Conservation (phyloP, 2,888 invertebrate genomes). For the Neoitamus cyanurus region DNA sequence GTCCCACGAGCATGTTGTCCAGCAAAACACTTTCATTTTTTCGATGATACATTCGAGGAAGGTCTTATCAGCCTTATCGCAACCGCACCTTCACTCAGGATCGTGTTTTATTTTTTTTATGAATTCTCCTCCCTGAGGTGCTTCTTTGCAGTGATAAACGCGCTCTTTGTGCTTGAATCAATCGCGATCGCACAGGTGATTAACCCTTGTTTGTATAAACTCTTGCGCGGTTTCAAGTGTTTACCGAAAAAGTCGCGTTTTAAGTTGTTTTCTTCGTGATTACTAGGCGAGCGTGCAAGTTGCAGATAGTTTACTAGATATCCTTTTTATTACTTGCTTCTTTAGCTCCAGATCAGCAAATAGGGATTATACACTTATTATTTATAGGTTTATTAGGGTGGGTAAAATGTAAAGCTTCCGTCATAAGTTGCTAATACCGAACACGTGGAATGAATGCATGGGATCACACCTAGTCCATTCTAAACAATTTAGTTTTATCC, state of each 20-base stretch:
- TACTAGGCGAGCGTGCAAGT: neutral
- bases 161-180: neutral
- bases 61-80: neutral
- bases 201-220: neutral
- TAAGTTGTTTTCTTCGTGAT: neutral
- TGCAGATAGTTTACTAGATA: neutral
- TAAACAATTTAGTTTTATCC: no score
- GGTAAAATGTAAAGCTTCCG: neutral
- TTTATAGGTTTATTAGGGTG: neutral
- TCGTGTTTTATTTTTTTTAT: neutral
- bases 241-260: neutral
- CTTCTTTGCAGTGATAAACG: neutral
- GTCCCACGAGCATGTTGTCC: neutral
- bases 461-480: no score
- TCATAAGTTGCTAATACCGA: neutral
- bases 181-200: neutral
- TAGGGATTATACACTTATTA: neutral
- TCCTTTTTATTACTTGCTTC: neutral
- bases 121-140: neutral
- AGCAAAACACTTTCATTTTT: neutral
- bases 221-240: neutral
- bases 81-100: neutral
- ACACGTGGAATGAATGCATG: neutral
- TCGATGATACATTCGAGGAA: neutral
- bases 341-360: neutral